Base-by-base conservation (phyloP, 2,888 invertebrate genomes). In the Lepas anatifera region DNA sequence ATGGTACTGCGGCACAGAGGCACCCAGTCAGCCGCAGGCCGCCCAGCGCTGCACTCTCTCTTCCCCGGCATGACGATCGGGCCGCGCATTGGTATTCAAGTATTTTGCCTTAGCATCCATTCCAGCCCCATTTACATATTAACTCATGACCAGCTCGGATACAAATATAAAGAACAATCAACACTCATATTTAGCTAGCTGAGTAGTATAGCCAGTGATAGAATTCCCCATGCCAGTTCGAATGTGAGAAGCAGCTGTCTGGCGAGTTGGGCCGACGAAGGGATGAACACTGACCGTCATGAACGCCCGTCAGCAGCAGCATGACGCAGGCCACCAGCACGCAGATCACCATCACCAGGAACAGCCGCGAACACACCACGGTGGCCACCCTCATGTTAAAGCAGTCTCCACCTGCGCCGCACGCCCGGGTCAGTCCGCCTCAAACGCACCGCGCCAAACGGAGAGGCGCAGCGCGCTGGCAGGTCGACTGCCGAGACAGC, bases 281-380 rank as follows among this genome's bases (percentile, higher is more conserved):
- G n/a, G n/a, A n/a, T n/a, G n/a, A n/a, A n/a, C n/a, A n/a, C 39
- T 66, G 11, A 66, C 66, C 66, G 13, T 66, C 66, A 37, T 39
- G 25, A 11, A 7, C 2, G 16, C 39, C 37, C 2, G 39, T 25
- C 16, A 39, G 16, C 4, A 66, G 39, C 3, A 66, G 2, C 4
- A 27, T 27, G 39, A 66, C 39, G n/a, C 11, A 39, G 3, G 39
- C 11, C 25, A 66, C 11, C 1, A 66, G 18, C 25, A 39, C 11
- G 16, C 7, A 32, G 13, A 66, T 66, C 1, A 66, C 66, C 13
- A 41, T 4, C 2, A 37, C 6, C 39, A 66, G 16, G 18, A 66
- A 66, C 2, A 66, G 39, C 32, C 66, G n/a, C 27, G 66, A 66
- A 0, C 39, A 37, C 25, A 66, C 11, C 16, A 66, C 25, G 4